Percentiles rank a stretch among this genome's conserved stretches.
These are phyloP conservation scores for Shargacucullia verbasci DNA, from an alignment of 2,888 invertebrate genomes.

Conservation along the genomic window DNA sequence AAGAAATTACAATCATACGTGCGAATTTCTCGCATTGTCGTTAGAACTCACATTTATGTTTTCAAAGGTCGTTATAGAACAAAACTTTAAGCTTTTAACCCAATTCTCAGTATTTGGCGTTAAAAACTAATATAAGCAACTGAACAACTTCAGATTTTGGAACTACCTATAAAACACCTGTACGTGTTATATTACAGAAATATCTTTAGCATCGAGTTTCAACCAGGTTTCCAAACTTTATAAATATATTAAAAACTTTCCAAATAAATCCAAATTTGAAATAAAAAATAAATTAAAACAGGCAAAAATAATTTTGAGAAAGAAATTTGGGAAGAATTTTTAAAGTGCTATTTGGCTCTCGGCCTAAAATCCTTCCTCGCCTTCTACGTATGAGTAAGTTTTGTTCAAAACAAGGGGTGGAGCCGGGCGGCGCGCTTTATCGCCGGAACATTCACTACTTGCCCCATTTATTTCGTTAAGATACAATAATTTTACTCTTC, in stretches of 20 bases:
- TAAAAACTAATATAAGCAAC: slow-evolving; percentile 28
- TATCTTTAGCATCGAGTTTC: slow-evolving; percentile 45
- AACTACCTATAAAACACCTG: slow-evolving; percentile 28
- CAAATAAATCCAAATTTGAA: slow-evolving; percentile 46
- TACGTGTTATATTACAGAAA: slow-evolving; percentile 47
- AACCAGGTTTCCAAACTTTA: slow-evolving; percentile 50
- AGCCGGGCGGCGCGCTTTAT: slow-evolving; percentile 58
- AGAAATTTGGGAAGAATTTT: slow-evolving; percentile 35
- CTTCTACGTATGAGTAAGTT: slow-evolving; percentile 63
- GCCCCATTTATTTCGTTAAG: slow-evolving; percentile 77
- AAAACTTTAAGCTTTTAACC: slow-evolving; percentile 18
- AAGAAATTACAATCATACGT: not conserved
- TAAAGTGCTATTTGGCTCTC: slow-evolving; percentile 59
- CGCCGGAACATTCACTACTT: slow-evolving; percentile 62
- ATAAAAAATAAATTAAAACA: slow-evolving; percentile 31
- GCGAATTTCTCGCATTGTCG: slow-evolving; percentile 5
- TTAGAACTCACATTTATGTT: slow-evolving; percentile 5
- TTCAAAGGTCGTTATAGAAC: slow-evolving; percentile 5
- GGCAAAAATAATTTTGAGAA: slow-evolving; percentile 44
- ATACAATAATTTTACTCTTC: slow-evolving; percentile 69
- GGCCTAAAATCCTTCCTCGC: slow-evolving; percentile 58
- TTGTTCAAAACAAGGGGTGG: slow-evolving; percentile 63
- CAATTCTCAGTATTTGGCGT: slow-evolving; percentile 24
- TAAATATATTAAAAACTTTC: slow-evolving; percentile 47
- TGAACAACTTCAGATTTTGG: slow-evolving; percentile 18